A percentile compares a stretch with the other conserved stretches of the same genome.
Conservation (phyloP, 2,888 invertebrate genomes). For the Mythimna impura region DNA sequence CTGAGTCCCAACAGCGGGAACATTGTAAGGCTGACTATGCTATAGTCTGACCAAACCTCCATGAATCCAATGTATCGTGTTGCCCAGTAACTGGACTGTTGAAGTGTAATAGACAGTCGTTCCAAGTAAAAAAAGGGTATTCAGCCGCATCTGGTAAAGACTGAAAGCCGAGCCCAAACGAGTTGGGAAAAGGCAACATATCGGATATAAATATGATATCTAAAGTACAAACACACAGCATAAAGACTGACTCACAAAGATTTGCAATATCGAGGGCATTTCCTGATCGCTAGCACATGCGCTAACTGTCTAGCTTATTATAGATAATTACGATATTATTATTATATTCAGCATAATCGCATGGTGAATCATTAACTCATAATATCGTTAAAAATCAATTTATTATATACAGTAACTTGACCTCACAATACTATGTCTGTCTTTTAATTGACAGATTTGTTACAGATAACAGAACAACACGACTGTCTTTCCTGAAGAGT, state of each 20-base stretch:
- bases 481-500: too few species aligned
- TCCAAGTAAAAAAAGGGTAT: too few species aligned
- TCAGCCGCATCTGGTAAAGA: too few species aligned
- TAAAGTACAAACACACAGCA: neutral
- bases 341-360: constrained; percentile 1
- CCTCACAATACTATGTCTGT: constrained; percentile 6
- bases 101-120: too few species aligned
- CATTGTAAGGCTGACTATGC: too few species aligned
- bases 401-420: constrained; percentile 7
- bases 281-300: constrained; percentile 37
- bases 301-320: constrained; percentile 8
- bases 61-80: too few species aligned
- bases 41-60: too few species aligned
- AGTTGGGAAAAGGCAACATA: too few species aligned
- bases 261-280: constrained; percentile 36
- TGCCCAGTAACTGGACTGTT: too few species aligned
- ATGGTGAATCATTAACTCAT: constrained; percentile 25
- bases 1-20: too few species aligned
- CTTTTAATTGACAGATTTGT: constrained; percentile 6
- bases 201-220: too few species aligned
- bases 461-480: neutral
- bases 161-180: too few species aligned
- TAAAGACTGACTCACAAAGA: constrained; percentile 20
- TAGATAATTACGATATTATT: neutral
- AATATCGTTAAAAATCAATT: constrained; percentile 9